A percentile compares a stretch with the other conserved stretches of the same genome.
phyloP scores from a whole-genome alignment of 1,140 invertebrate species.

The Drosophila fuyamai region DNA sequence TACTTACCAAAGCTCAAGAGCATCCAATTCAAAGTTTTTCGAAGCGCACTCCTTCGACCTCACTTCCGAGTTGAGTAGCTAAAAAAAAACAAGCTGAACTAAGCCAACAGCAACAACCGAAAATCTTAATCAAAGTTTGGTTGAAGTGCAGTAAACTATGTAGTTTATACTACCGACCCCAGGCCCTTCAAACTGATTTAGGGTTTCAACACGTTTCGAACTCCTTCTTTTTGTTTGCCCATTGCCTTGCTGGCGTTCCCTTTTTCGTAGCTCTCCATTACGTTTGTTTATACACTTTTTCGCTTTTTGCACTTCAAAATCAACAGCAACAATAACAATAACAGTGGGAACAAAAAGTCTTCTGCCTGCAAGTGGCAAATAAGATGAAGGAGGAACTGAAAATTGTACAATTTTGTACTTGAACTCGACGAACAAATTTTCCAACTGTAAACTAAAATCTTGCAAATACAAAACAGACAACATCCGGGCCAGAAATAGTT shows the following conservation, averaged over 20 bases:
- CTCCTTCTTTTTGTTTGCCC: constrained; percentile 16
- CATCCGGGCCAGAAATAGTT: constrained; percentile 55
- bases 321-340: constrained; percentile 56
- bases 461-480: constrained; percentile 58
- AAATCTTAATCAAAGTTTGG: constrained; percentile 83
- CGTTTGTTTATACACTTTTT: constrained; percentile 79
- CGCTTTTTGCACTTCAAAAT: constrained; percentile 77
- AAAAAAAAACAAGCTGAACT: constrained; percentile 32
- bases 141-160: constrained; percentile 80
- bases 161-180: constrained; percentile 58
- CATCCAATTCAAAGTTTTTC: constrained; percentile 58
- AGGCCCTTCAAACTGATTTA: constrained; percentile 56
- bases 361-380: constrained; percentile 69
- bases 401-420: constrained; percentile 62
- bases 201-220: constrained; percentile 47
- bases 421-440: constrained; percentile 53
- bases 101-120: constrained; percentile 66
- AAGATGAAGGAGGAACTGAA: constrained; percentile 18
- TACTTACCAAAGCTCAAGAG: constrained; percentile 31
- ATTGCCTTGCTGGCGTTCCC: constrained; percentile 29
- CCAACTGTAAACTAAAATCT: constrained; percentile 42
- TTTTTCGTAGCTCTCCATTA: constrained; percentile 65
- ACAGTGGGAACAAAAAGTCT: constrained; percentile 42
- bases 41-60: constrained; percentile 11
- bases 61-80: constrained; percentile 17